phyloP scores from a whole-genome alignment of 2,797 vertebrate genomes.

The Ctenopoma multispine region DNA sequence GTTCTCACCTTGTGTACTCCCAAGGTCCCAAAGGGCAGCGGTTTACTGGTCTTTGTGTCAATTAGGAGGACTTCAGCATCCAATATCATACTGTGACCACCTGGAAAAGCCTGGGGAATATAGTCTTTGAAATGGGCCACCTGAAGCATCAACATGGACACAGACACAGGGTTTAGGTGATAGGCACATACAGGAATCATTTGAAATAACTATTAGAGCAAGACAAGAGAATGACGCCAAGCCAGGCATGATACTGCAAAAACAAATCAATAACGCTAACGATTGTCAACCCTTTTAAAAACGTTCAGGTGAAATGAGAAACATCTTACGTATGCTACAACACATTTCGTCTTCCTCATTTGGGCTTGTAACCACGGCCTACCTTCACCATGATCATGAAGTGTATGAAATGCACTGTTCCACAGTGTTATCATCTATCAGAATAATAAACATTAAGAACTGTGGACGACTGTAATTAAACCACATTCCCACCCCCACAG shows the following conservation, averaged over 20 bases:
- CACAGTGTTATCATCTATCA: not conserved
- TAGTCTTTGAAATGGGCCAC: conserved; percentile 98
- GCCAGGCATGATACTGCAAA: not conserved
- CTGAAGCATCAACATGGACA: conserved; percentile 70
- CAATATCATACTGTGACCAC: conserved; percentile 96
- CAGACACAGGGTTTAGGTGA: not conserved
- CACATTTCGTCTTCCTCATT: not conserved
- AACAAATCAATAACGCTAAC: not conserved
- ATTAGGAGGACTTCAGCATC: conserved; percentile 98
- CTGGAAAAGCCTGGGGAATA: conserved; percentile 94
- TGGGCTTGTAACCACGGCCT: not conserved
- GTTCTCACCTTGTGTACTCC: conserved; percentile 95
- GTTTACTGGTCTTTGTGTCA: conserved; percentile 94
- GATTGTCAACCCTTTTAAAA: not conserved
- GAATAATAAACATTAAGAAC: conserved; percentile 18
- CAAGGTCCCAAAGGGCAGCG: conserved; percentile 95
- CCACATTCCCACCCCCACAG: conserved; percentile 15
- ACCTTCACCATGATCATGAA: conserved; percentile 2
- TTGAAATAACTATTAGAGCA: not conserved
- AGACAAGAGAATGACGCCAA: not conserved
- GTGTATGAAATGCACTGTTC: not conserved
- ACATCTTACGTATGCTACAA: not conserved
- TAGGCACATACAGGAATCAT: accelerated
- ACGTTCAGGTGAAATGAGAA: not conserved
- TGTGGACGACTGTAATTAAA: conserved; percentile 37